Evolutionary conservation across 2,888 invertebrate genomes (phyloP).

Genomic region (Strigamia crassipes): DNA sequence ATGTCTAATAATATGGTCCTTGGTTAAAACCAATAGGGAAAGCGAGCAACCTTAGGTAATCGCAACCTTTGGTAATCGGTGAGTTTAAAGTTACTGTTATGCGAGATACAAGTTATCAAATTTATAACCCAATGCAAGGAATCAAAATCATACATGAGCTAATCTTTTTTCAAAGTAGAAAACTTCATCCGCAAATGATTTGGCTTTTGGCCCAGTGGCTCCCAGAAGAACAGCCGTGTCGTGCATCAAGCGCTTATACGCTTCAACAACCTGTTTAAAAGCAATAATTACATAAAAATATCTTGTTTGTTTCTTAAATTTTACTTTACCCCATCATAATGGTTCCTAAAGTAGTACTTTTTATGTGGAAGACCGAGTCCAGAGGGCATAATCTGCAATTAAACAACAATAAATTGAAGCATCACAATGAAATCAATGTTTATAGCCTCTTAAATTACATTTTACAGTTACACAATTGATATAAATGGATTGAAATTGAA

Average conservation of each 20-base stretch:
- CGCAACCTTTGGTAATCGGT: too few species aligned
- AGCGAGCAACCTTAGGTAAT: too few species aligned
- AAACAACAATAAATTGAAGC: not conserved
- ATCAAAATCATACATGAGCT: conserved; percentile 57
- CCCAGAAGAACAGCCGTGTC: conserved; percentile 63
- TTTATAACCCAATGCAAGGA: too few species aligned
- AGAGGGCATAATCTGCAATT: conserved; percentile 22
- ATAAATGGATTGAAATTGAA: not conserved
- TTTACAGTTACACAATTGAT: too few species aligned
- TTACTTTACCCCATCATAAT: not conserved
- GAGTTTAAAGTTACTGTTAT: too few species aligned
- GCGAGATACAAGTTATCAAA: too few species aligned
- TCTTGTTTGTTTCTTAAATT: not conserved
- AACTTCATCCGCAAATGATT: conserved; percentile 63
- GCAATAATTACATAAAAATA: not conserved
- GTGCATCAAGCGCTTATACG: conserved; percentile 63
- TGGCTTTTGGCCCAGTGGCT: conserved; percentile 61
- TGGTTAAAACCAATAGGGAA: too few species aligned
- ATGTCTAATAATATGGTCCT: too few species aligned
- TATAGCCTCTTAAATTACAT: too few species aligned
- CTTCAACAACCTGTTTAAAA: conserved; percentile 59
- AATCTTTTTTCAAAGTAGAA: conserved; percentile 65
- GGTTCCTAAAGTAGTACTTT: not conserved
- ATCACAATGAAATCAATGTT: not conserved
- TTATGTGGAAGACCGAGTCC: conserved; percentile 18